Evolutionary conservation across 2,888 invertebrate genomes (phyloP).

Genomic region (Timema cristinae): DNA sequence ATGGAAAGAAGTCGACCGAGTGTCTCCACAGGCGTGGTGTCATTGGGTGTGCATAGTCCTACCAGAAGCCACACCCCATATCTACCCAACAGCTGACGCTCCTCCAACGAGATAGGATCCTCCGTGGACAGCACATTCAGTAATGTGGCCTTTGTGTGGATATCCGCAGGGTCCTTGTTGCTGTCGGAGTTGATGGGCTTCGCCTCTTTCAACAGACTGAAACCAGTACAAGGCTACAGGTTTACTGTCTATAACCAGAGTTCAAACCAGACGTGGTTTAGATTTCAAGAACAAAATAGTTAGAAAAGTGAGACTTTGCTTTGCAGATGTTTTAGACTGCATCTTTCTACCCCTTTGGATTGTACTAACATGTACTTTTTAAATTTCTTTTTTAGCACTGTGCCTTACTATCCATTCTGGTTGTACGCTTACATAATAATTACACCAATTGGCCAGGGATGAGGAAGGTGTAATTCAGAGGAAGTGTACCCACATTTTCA

Average conservation of each 20-base stretch:
- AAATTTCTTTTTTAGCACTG: too few species aligned
- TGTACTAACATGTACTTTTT: too few species aligned
- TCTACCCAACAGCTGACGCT: slow-evolving; percentile 82
- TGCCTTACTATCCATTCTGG: too few species aligned
- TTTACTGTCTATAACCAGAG: neutral
- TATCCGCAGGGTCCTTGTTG: slow-evolving; percentile 50
- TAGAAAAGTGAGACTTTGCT: too few species aligned
- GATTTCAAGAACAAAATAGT: too few species aligned
- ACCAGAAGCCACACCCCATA: slow-evolving; percentile 98
- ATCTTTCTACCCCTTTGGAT: too few species aligned
- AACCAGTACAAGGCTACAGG: slow-evolving; percentile 27
- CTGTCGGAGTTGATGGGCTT: slow-evolving; percentile 70
- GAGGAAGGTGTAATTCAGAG: too few species aligned
- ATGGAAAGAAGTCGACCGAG: slow-evolving; percentile 91
- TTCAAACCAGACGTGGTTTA: neutral
- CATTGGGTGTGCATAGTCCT: slow-evolving; percentile 80
- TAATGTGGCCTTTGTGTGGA: slow-evolving; percentile 38
- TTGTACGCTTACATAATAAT: too few species aligned
- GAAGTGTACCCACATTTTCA: too few species aligned
- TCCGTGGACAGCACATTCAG: slow-evolving; percentile 44
- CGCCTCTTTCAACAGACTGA: slow-evolving; percentile 85
- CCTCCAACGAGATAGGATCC: slow-evolving; percentile 76
- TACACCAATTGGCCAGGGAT: too few species aligned
- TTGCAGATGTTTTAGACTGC: too few species aligned
- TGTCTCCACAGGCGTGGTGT: slow-evolving; percentile 71